phyloP scores from a whole-genome alignment of 2,888 invertebrate species.

The Callinectes sapidus region DNA sequence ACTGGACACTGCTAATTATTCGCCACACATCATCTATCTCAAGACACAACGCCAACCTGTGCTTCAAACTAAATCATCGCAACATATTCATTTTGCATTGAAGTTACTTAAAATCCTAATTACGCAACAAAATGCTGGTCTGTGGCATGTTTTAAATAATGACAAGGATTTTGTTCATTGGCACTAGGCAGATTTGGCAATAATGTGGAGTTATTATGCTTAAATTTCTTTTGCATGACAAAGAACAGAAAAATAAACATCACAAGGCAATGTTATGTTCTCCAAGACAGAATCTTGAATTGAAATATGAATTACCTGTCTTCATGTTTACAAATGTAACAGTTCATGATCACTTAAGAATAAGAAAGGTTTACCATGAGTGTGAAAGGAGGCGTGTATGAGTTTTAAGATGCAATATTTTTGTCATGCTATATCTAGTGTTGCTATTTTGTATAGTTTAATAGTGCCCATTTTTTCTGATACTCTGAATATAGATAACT shows the following conservation, averaged over 20 bases:
- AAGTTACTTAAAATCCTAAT: neutral
- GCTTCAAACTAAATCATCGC: neutral
- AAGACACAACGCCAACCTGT: neutral
- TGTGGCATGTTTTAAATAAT: slow-evolving; percentile 23
- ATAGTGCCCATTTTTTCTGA: neutral
- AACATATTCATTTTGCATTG: neutral
- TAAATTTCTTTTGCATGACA: neutral
- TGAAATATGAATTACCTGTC: neutral
- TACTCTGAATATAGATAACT: neutral
- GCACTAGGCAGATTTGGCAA: slow-evolving; percentile 21
- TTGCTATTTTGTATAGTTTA: neutral
- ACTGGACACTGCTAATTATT: neutral
- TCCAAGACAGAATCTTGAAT: neutral
- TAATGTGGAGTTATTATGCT: neutral
- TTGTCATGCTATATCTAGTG: neutral
- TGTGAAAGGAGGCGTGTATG: neutral
- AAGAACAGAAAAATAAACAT: neutral
- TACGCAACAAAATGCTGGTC: neutral
- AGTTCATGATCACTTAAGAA: neutral
- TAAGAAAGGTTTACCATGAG: neutral
- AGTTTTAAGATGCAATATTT: neutral
- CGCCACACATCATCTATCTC: neutral
- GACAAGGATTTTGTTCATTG: neutral
- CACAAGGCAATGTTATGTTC: slow-evolving; percentile 5
- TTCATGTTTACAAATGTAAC: neutral